Percentiles rank a stretch among this genome's conserved stretches.
Evolutionary conservation across 1,140 invertebrate genomes (phyloP).

Genomic region (Diorhabda sublineata): DNA sequence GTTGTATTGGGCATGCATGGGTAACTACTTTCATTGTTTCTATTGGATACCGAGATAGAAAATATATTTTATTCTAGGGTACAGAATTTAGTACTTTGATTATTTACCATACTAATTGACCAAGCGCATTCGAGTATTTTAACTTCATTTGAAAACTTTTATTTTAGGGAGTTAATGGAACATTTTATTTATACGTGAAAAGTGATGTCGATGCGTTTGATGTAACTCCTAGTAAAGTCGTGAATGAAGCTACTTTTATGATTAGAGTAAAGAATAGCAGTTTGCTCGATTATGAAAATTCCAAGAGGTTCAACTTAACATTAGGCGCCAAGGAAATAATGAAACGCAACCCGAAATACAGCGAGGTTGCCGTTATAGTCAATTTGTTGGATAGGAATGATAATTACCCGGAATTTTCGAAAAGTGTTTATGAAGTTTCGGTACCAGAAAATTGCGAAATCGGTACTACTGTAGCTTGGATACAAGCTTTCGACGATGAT

Average conservation of each 20-base stretch:
- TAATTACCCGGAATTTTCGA: conserved; percentile 85
- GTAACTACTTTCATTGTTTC: no score
- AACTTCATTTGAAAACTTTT: no score
- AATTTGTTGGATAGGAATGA: conserved; percentile 89
- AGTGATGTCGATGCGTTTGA: conserved; percentile 83
- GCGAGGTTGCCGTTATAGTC: conserved; percentile 74
- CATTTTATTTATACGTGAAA: conserved; percentile 78
- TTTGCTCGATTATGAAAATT: conserved; percentile 81
- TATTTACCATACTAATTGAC: no score
- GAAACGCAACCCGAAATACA: conserved; percentile 64
- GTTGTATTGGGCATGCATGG: no score
- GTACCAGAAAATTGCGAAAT: conserved; percentile 78
- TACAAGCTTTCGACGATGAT: conserved; percentile 79
- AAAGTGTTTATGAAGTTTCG: conserved; percentile 71
- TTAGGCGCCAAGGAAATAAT: conserved; percentile 81
- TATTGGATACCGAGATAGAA: no score
- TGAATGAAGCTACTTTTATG: conserved; percentile 89
- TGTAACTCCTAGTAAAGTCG: conserved; percentile 79
- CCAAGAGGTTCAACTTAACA: conserved; percentile 76
- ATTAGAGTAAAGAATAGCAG: conserved; percentile 82
- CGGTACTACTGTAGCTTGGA: conserved; percentile 77
- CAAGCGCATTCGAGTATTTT: no score
- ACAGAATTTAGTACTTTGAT: no score
- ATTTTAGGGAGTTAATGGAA: conserved; percentile 83
- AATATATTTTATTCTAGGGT: no score